These are phyloP conservation scores for Trialeurodes vaporariorum DNA, from an alignment of 1,140 invertebrate genomes.

Conservation along the genomic window DNA sequence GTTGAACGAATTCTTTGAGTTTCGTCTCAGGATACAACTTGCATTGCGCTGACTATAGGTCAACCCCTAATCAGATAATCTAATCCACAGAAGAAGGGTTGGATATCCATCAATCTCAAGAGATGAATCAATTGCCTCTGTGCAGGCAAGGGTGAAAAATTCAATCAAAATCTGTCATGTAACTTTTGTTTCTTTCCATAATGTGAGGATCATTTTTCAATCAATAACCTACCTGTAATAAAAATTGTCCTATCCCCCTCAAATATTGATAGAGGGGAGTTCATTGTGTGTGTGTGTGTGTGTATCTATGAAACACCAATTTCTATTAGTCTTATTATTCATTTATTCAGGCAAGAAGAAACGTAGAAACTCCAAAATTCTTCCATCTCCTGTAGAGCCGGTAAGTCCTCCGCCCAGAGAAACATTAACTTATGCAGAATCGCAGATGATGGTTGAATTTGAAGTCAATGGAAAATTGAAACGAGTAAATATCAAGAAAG, in stretches of 20 bases:
- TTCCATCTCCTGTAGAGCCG: conserved; percentile 15
- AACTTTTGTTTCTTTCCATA: not conserved
- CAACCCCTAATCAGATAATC: too few relatives aligned
- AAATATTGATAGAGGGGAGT: too few relatives aligned
- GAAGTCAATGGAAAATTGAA: conserved; percentile 63
- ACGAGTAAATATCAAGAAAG: conserved; percentile 45
- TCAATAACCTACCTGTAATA: not conserved
- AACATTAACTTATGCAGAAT: conserved; percentile 59
- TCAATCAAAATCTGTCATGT: not conserved
- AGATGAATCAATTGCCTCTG: too few relatives aligned
- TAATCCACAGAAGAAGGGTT: too few relatives aligned
- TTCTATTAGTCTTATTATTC: not conserved
- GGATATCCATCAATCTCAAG: too few relatives aligned
- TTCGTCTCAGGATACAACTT: too few relatives aligned
- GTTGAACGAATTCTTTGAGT: too few relatives aligned
- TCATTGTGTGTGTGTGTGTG: too few relatives aligned
- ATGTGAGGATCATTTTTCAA: not conserved
- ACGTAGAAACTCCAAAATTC: not conserved
- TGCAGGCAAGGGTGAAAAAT: too few relatives aligned
- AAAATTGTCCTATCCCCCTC: not conserved
- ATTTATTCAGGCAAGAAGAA: not conserved
- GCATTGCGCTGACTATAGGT: too few relatives aligned
- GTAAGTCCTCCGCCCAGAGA: conserved; percentile 37
- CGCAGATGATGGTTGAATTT: conserved; percentile 71
- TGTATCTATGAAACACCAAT: too few relatives aligned